A percentile compares a stretch with the other conserved stretches of the same genome.
Conservation (phyloP, 1,140 invertebrate genomes). For the Chrysoperla carnea region DNA sequence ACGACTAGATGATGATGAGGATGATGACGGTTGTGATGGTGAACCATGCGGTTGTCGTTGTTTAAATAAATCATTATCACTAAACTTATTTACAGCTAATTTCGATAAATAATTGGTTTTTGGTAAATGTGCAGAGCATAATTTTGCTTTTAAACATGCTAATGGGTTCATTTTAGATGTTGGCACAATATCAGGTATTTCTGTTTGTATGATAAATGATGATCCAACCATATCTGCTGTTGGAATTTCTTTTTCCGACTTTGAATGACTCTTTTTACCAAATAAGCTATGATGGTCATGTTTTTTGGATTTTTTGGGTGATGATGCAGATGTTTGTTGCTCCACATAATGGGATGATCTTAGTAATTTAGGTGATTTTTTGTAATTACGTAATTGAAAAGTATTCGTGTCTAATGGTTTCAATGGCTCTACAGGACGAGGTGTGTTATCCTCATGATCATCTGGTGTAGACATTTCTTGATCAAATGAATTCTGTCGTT, state of each 20-base stretch:
- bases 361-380: background rate
- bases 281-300: slow-evolving; percentile 10
- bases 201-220: background rate
- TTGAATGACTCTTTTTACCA: slow-evolving; percentile 4
- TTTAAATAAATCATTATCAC: slow-evolving; percentile 7
- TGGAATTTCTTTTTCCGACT: slow-evolving; percentile 1
- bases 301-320: slow-evolving; percentile 17
- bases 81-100: slow-evolving; percentile 21
- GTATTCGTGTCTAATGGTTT: background rate
- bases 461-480: background rate
- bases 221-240: slow-evolving; percentile 3
- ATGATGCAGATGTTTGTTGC: slow-evolving; percentile 8
- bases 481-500: background rate
- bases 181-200: background rate
- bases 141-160: slow-evolving; percentile 20
- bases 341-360: background rate
- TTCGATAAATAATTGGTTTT: slow-evolving; percentile 21
- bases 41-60: slow-evolving; percentile 9
- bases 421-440: background rate
- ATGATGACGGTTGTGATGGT: background rate
- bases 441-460: background rate
- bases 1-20: background rate
- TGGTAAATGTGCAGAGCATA: slow-evolving; percentile 23
- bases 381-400: background rate
- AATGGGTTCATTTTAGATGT: slow-evolving; percentile 10